Percentiles rank a stretch among this genome's conserved stretches.
phyloP scores from a whole-genome alignment of 2,888 invertebrate genomes.

The Leptinotarsa rubiginosa region DNA sequence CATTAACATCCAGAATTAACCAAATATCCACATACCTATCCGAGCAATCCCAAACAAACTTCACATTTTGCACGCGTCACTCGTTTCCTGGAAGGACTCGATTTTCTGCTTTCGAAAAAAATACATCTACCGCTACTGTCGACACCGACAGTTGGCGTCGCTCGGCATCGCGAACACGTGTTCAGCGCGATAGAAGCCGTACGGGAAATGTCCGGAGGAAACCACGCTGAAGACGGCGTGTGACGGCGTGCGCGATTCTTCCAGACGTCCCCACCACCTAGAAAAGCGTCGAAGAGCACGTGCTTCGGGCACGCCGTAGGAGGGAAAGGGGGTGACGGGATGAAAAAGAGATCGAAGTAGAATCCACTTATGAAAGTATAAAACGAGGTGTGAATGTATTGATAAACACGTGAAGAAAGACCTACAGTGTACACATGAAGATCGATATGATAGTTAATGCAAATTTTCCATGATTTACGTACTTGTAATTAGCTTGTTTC shows the following conservation, averaged over 20 bases:
- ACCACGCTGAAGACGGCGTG: slow-evolving; percentile 31
- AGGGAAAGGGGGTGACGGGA: background rate
- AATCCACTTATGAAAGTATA: background rate
- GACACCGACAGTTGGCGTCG: background rate
- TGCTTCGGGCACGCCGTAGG: slow-evolving; percentile 9
- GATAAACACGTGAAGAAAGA: no score
- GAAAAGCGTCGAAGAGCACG: slow-evolving; percentile 17
- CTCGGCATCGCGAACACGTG: slow-evolving; percentile 28
- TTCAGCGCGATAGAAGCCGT: slow-evolving; percentile 35
- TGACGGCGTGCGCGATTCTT: slow-evolving; percentile 17
- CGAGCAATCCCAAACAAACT: background rate
- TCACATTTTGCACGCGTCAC: slow-evolving; percentile 8
- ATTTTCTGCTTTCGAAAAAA: background rate
- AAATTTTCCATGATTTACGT: no score
- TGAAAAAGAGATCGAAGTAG: background rate
- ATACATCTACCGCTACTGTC: background rate
- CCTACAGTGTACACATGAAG: no score
- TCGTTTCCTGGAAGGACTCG: background rate
- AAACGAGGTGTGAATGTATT: no score
- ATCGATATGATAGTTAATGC: no score
- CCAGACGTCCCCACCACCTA: slow-evolving; percentile 12
- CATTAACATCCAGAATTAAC: background rate
- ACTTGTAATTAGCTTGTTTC: no score
- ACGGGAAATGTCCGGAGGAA: slow-evolving; percentile 29
- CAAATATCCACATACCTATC: slow-evolving; percentile 3